phyloP scores from a whole-genome alignment of 2,888 invertebrate species.

The Trissolcus japonicus region DNA sequence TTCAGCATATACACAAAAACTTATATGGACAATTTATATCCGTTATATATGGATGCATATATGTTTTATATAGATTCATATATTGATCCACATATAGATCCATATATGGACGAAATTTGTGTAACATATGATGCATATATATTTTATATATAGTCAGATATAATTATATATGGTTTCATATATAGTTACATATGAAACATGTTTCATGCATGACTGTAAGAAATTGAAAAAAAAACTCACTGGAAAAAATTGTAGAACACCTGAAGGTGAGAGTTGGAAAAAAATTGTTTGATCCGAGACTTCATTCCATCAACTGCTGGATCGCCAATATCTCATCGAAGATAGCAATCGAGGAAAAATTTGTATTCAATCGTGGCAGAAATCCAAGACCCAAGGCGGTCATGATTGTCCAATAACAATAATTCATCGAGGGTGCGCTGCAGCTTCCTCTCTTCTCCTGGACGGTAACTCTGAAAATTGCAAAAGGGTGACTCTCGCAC shows the following conservation, averaged over 20 bases:
- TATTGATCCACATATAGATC: too few relatives aligned
- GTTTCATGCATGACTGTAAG: too few relatives aligned
- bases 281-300: too few relatives aligned
- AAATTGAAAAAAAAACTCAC: too few relatives aligned
- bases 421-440: constrained; percentile 24
- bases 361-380: constrained; percentile 33
- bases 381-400: constrained; percentile 35
- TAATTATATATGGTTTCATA: too few relatives aligned
- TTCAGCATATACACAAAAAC: background rate
- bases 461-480: constrained; percentile 16
- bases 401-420: constrained; percentile 37
- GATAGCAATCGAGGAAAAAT: constrained; percentile 26
- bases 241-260: background rate
- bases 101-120: too few relatives aligned
- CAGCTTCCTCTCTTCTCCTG: background rate
- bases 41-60: too few relatives aligned
- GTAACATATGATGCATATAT: too few relatives aligned
- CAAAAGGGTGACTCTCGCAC: constrained; percentile 6
- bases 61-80: too few relatives aligned
- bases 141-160: too few relatives aligned
- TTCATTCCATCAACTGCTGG: background rate
- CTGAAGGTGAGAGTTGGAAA: background rate
- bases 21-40: too few relatives aligned
- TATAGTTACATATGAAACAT: background rate
- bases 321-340: constrained; percentile 3